These are phyloP conservation scores for Andrena trimmerana DNA, from an alignment of 2,888 invertebrate species.

Conservation along the genomic window DNA sequence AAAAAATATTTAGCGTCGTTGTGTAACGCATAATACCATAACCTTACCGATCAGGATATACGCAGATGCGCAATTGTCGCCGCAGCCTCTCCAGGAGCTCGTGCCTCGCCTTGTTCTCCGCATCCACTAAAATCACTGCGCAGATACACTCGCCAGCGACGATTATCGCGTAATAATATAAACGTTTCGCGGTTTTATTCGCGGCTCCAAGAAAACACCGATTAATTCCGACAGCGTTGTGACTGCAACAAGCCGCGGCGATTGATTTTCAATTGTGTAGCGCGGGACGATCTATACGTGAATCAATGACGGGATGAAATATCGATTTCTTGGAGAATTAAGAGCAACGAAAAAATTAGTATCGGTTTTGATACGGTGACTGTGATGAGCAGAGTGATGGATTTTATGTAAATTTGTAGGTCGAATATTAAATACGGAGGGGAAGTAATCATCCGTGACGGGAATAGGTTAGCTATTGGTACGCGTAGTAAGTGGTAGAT, in stretches of 20 bases:
- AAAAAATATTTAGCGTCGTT: not conserved
- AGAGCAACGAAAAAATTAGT: not conserved
- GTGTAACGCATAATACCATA: not conserved
- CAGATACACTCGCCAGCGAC: not conserved
- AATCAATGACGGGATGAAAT: conserved; percentile 7
- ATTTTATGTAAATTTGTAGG: not conserved
- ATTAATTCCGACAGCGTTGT: not conserved
- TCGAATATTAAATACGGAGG: not conserved
- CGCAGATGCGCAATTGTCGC: too few species aligned
- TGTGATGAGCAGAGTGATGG: not conserved
- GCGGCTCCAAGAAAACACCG: not conserved
- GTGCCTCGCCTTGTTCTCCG: not conserved
- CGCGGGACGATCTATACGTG: not conserved
- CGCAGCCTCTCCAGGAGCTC: not conserved
- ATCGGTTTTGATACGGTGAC: not conserved
- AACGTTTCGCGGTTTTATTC: not conserved
- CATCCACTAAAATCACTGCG: not conserved
- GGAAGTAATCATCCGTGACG: not conserved
- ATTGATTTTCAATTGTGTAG: conserved; percentile 22
- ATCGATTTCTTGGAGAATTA: not conserved
- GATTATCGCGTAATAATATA: not conserved
- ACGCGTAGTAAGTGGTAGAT: conserved; percentile 5
- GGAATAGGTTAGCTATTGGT: not conserved
- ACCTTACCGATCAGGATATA: conserved; percentile 26
- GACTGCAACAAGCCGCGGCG: not conserved